These are phyloP conservation scores for Danionella dracula DNA, from an alignment of 2,797 vertebrate genomes.

Conservation along the genomic window DNA sequence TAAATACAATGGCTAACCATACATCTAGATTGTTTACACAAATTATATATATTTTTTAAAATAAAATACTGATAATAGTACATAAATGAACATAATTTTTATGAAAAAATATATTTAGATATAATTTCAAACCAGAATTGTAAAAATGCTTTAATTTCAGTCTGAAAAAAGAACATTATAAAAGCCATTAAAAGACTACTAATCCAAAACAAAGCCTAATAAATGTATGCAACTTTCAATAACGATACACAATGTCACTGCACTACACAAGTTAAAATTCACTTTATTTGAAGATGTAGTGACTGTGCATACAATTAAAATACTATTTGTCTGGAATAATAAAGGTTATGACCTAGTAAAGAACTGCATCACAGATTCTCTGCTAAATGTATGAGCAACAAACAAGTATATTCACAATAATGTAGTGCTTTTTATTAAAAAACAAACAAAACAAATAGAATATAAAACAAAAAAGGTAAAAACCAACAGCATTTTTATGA, in stretches of 20 bases:
- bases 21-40: too few relatives aligned
- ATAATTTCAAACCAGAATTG: too few relatives aligned
- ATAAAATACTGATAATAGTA: too few relatives aligned
- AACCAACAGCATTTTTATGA: constrained; percentile 79
- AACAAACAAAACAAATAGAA: constrained; percentile 68
- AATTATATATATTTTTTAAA: too few relatives aligned
- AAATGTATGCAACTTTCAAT: constrained; percentile 26
- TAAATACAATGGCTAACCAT: too few relatives aligned
- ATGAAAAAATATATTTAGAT: too few relatives aligned
- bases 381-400: constrained; percentile 48
- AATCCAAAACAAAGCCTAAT: too few relatives aligned
- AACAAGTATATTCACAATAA: constrained; percentile 70
- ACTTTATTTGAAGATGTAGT: constrained; percentile 51
- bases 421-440: constrained; percentile 83
- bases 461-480: constrained; percentile 80
- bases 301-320: constrained; percentile 52
- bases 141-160: too few relatives aligned
- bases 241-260: constrained; percentile 39
- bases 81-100: too few relatives aligned
- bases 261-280: constrained; percentile 48
- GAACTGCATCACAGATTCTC: constrained; percentile 47
- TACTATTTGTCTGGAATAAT: constrained; percentile 47
- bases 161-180: too few relatives aligned
- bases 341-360: constrained; percentile 45
- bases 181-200: too few relatives aligned